Conservation (phyloP, 2,797 vertebrate genomes). For the Chrosomus eos region DNA sequence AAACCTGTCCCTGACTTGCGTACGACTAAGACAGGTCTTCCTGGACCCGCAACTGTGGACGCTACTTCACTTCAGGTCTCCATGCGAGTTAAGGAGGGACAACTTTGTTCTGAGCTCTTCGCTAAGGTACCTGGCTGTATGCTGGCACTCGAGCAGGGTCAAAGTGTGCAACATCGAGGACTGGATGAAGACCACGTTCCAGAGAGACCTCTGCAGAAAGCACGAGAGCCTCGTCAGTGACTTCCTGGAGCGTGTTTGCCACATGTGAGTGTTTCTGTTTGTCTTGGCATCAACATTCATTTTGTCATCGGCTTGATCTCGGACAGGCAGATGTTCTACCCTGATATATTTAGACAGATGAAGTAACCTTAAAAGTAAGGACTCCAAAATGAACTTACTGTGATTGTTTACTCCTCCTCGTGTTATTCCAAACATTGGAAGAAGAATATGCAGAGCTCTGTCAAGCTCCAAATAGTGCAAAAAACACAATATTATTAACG, state of each 20-base stretch:
- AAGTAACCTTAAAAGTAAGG: background rate
- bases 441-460: background rate
- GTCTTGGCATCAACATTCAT: conserved; percentile 32
- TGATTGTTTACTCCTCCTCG: background rate
- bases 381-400: background rate
- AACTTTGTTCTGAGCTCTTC: conserved; percentile 89
- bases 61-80: conserved; percentile 85
- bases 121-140: conserved; percentile 83
- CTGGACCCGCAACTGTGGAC: conserved; percentile 88
- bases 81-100: conserved; percentile 81
- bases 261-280: conserved; percentile 75
- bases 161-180: conserved; percentile 94
- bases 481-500: background rate
- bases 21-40: conserved; percentile 79
- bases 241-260: conserved; percentile 80
- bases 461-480: background rate
- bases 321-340: background rate
- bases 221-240: conserved; percentile 84
- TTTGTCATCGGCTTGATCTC: conserved; percentile 21
- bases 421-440: background rate
- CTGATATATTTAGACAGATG: background rate
- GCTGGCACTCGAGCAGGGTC: conserved; percentile 92
- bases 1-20: conserved; percentile 85
- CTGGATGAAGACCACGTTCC: conserved; percentile 90
- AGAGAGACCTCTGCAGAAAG: conserved; percentile 88